Conservation (phyloP, 2,113 vertebrate genomes). For the Callithrix jacchus region DNA sequence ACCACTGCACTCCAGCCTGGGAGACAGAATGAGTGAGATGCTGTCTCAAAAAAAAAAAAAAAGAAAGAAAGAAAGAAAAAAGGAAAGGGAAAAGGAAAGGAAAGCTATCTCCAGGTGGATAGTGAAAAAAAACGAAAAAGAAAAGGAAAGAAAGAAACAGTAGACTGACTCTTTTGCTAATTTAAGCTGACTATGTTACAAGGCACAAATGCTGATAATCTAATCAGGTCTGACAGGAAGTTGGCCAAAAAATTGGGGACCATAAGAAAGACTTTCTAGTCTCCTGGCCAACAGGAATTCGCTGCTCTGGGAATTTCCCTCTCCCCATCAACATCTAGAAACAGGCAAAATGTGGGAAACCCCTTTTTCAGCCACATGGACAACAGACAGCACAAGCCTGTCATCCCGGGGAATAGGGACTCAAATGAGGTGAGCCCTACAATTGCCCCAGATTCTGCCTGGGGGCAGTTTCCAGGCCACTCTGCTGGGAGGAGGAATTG, state of each 20-base stretch:
- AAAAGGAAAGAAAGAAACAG: neutral
- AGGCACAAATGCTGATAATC: neutral
- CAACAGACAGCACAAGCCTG: neutral
- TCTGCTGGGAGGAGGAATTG: neutral
- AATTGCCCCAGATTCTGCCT: fast-evolving
- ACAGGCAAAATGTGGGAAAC: neutral
- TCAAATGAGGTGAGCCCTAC: neutral
- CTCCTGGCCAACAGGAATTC: neutral
- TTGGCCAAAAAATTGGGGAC: neutral
- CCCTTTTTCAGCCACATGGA: neutral
- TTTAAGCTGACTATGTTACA: fast-evolving
- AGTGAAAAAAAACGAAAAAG: neutral
- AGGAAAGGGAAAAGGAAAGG: too few species aligned
- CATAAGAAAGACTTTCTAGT: neutral
- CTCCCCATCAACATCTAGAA: neutral
- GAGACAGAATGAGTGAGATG: too few species aligned
- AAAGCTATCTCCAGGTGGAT: too few species aligned
- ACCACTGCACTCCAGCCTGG: too few species aligned
- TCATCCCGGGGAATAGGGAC: neutral
- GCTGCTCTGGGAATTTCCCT: neutral
- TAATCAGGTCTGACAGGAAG: neutral
- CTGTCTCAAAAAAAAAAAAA: too few species aligned
- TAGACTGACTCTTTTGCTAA: neutral
- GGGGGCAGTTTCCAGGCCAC: neutral
- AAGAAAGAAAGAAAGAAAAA: too few species aligned